Conservation (phyloP, 2,797 vertebrate genomes). For the Morus bassanus region DNA sequence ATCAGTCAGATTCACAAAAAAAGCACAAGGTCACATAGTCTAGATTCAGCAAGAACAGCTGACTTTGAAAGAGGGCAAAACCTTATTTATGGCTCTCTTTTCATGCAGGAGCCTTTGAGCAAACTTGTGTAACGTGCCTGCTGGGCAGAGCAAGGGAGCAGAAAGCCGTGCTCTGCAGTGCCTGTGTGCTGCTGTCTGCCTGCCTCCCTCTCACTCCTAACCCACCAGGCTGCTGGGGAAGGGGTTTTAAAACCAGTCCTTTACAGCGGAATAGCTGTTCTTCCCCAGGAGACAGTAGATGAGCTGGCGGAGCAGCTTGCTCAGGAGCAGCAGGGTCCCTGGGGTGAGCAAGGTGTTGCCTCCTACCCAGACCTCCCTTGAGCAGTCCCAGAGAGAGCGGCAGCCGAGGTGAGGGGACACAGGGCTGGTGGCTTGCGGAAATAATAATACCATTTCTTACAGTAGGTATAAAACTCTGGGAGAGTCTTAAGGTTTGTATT, state of each 20-base stretch:
- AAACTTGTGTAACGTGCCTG: neutral
- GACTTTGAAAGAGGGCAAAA: neutral
- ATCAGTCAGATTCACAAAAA: neutral
- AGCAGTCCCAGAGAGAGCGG: fast-evolving
- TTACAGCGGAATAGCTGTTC: neutral
- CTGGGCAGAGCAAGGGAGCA: neutral
- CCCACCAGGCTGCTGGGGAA: neutral
- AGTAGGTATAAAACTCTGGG: neutral
- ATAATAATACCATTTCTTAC: neutral
- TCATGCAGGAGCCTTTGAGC: neutral
- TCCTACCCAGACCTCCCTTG: neutral
- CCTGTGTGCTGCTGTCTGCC: neutral
- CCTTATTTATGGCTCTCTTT: neutral
- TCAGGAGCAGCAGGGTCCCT: neutral
- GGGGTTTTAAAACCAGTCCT: neutral
- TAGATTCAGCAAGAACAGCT: neutral
- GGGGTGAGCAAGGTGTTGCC: neutral
- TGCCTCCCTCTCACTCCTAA: neutral
- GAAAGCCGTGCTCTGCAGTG: neutral
- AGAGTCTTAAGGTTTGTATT: neutral
- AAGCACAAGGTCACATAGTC: neutral
- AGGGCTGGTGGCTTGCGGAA: neutral
- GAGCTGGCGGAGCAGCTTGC: neutral
- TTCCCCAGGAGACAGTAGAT: neutral
- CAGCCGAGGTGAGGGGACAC: neutral